Base-by-base conservation (phyloP, 2,797 vertebrate genomes). In the Odontamblyopus rebecca region DNA sequence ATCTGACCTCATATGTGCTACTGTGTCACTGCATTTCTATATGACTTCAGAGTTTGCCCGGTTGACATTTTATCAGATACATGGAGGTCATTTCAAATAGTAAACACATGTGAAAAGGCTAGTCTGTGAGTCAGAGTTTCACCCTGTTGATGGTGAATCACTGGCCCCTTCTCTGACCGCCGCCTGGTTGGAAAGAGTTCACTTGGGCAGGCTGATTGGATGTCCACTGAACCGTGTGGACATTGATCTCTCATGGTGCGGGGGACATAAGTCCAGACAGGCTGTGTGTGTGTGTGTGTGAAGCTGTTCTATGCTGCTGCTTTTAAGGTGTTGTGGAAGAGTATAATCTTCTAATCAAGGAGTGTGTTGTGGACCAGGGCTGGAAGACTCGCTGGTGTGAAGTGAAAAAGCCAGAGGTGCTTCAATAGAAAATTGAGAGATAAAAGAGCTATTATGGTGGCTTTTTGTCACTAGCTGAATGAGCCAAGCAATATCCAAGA, bases 171-270 rank as follows among this genome's bases (percentile, higher is more conserved):
- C 61, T 3, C 66, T 80, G 85, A 82, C 44, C 44, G 12, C 41
- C 82, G 83, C 85, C 80, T 82, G 72, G 72, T 82, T 77, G 80
- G 57, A 82, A 71, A 41, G 75, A 76, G 72, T 67, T 54, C 68
- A 77, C 64, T 70, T 63, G 75, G 71, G 75, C 64, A 15, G 44
- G 29, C 78, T 88, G 82, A 85, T 84, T 86, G 82, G 81, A 74
- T 85, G 72, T 19, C 61, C 69, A 53, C 67, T 72, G 76, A 70
- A 77, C 78, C 80, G 76, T 81, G 80, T 78, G 77, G 82, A 89
- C 87, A 76, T 82, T 62, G 73, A 86, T 83, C 73, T 82, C 80
- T 77, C 81, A 77, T 77, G 84, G 89, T 86, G 74, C 77, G 77
- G 87, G 84, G 82, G 76, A 73, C 76, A 73, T 78, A 74, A 61